Base-by-base conservation (phyloP, 2,797 vertebrate genomes). In the Phyllotis vaccarum region DNA sequence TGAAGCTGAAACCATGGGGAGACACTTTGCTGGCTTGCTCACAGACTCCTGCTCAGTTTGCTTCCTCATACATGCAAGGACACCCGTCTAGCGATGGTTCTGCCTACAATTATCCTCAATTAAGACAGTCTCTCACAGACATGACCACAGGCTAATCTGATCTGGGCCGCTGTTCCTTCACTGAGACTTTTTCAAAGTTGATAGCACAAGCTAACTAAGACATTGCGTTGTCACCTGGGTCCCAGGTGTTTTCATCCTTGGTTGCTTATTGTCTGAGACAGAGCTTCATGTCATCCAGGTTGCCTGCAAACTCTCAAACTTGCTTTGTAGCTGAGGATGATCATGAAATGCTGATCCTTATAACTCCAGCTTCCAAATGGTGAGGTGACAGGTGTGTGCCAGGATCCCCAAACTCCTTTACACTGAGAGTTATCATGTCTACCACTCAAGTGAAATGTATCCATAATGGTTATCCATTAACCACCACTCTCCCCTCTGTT, bases 211-310 rank as follows among this genome's bases (percentile, higher is more conserved):
- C 19, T 34, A 46, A 34, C 85, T 56, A 72, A 64, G 66, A 56
- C 16, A 19, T 16, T 1, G 1, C 1, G 0, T 4, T n/a, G 1
- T 29, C n/a, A 2, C 16, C 83, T 5, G 64, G 68, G 7, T 43
- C 1, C 0, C 43, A 13, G 31, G 34, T 86, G 82, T 68, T 7
- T 3, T 49, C 12, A 54, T 21, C 37, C 62, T 43, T 22, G n/a
- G 40, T 43, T 43, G 68, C 70, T 56, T 40, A 17, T 34, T 46
- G 40, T 46, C 70, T 60, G 86, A 43, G 54, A 74, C 86, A 88
- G 49, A 37, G 37, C 75, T 60, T 60, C 40, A 5, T 11, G 21
- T 49, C n/a, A 7, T 56, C 19, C 56, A n/a, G 56, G 37, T 72
- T 76, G 56, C 70, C 31, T 7, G 16, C 7, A 56, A 54, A 72